Base-by-base conservation (phyloP, 2,113 vertebrate genomes). In the Peromyscus polionotus region DNA sequence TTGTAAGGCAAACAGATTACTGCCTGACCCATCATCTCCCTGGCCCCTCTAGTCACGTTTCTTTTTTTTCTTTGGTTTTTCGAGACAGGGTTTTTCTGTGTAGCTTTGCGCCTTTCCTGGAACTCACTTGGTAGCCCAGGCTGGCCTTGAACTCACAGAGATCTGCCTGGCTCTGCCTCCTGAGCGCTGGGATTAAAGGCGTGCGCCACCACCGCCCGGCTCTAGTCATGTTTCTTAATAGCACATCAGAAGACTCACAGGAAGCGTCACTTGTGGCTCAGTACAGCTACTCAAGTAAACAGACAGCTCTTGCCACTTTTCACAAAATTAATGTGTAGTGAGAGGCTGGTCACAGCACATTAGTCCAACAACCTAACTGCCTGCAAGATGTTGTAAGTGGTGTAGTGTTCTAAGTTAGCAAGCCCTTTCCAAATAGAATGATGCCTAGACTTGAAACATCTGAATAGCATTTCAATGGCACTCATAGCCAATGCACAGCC, bases 401-500 rank as follows among this genome's bases (percentile, higher is more conserved):
- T 0, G 1, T 48, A 51, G 33, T 26, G 36, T 28, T 75, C 63
- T 36, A 11, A 28, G 51, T 92, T 45, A 19, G 84, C 14, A 16
- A 85, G 79, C 7, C 31, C 45, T 33, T 86, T 36, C 42, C 2
- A 19, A 80, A 57, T 51, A 68, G 36, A 75, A 54, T 3, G n/a
- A 17, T 28, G 54, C 51, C n/a, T n/a, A 12, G 33, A 13, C 81
- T 54, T 39, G 1, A 0, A 33, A 3, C 76, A 12, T 26, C 75
- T 17, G 20, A n/a, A 54, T 3, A 54, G 20, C 48, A 0, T 13
- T 3, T 14, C 1, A 4, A 1, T 45, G 48, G 17, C 36, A 28
- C 31, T 54, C 7, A 3, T 16, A 39, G 39, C 36, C 54, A 11
- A 7, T 54, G 57, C 73, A 67, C 20, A 31, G 31, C 19, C n/a